A percentile compares a stretch with the other conserved stretches of the same genome.
Conservation (phyloP, 1,140 invertebrate genomes). For the Achroia grisella region DNA sequence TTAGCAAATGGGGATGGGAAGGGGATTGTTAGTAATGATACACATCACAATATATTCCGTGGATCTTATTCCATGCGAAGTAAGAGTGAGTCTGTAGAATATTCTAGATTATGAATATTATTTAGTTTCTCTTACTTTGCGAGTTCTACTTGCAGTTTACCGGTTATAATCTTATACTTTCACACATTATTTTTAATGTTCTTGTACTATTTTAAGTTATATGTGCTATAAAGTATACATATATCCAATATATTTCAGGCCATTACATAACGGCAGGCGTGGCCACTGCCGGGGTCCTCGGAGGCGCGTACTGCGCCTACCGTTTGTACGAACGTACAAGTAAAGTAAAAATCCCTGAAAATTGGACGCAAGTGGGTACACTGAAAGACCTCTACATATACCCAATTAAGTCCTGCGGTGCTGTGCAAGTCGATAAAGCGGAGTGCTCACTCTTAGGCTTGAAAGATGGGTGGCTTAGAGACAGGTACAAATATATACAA, state of each 20-base stretch:
- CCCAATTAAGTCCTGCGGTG: slow-evolving; percentile 74
- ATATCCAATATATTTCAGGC: slow-evolving; percentile 21
- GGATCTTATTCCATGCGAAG: no score
- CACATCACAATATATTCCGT: no score
- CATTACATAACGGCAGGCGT: slow-evolving; percentile 28
- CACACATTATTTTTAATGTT: no score
- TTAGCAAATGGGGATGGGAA: no score
- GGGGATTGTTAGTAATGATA: no score
- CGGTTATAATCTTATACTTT: no score
- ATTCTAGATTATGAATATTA: no score
- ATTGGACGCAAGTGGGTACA: slow-evolving; percentile 68
- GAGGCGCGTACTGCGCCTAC: slow-evolving; percentile 39
- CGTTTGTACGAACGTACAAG: slow-evolving; percentile 25
- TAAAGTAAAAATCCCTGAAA: slow-evolving; percentile 34
- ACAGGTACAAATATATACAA: slow-evolving; percentile 40
- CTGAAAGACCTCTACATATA: slow-evolving; percentile 69
- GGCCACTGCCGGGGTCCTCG: slow-evolving; percentile 30
- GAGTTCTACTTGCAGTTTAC: no score
- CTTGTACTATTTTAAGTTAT: no score
- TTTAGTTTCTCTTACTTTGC: no score
- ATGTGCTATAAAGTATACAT: no score
- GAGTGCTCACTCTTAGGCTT: slow-evolving; percentile 71
- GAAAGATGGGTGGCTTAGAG: slow-evolving; percentile 71
- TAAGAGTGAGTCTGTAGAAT: no score
- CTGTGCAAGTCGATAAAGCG: slow-evolving; percentile 50